phyloP scores from a whole-genome alignment of 92 coral and sea anemone species.

The Porites divaricata region DNA sequence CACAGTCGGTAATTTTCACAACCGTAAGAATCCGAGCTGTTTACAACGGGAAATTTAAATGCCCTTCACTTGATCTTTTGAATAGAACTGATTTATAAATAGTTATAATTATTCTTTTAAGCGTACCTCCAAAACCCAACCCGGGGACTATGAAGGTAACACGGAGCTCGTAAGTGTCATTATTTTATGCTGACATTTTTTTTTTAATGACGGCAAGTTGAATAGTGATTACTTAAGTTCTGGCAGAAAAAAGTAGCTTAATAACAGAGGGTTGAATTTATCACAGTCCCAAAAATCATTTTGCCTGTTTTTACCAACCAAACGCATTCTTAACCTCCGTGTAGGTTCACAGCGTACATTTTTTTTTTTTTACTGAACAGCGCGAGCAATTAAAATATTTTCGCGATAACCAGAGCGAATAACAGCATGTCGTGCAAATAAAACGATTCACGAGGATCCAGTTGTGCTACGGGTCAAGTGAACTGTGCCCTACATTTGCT shows the following conservation, averaged over 20 bases:
- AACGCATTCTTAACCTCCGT: neutral
- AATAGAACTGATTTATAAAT: neutral
- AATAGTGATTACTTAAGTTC: neutral
- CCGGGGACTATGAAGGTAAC: neutral
- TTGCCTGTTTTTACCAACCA: neutral
- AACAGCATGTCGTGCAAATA: neutral
- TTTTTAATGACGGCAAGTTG: neutral
- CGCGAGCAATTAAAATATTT: neutral
- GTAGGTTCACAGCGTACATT: conserved; percentile 3
- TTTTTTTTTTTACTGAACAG: neutral
- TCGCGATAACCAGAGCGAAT: neutral
- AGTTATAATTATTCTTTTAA: neutral
- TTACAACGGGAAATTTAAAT: conserved; percentile 19
- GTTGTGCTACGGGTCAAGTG: neutral
- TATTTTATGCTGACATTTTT: neutral
- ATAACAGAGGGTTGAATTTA: neutral
- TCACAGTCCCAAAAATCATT: neutral
- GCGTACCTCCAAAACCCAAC: neutral
- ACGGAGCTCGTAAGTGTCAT: neutral
- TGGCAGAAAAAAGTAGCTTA: neutral
- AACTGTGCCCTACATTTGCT: neutral
- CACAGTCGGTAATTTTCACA: neutral
- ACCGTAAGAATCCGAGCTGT: conserved; percentile 24
- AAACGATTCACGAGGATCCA: no score
- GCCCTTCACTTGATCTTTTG: conserved; percentile 26